Conservation (phyloP, 2,113 vertebrate species). For the Notarius lentiginosus region DNA sequence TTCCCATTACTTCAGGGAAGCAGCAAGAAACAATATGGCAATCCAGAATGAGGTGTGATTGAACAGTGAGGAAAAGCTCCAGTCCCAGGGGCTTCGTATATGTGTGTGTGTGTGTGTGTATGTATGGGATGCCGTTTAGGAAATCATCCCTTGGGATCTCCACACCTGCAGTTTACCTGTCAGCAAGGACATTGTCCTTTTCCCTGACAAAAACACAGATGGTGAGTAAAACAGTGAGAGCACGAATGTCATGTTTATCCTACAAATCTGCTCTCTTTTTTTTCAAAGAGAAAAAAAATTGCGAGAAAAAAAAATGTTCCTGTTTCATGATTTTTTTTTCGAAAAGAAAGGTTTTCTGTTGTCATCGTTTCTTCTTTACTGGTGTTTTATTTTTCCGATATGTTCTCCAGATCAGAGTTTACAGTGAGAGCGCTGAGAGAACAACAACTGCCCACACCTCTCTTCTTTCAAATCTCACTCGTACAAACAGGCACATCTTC, state of each 20-base stretch:
- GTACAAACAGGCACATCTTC: slow-evolving; percentile 23
- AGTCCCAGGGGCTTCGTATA: slow-evolving; percentile 39
- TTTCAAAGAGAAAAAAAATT: neutral
- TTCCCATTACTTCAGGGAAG: slow-evolving; percentile 62
- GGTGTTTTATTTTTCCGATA: neutral
- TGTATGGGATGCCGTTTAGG: slow-evolving; percentile 44
- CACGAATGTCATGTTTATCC: slow-evolving; percentile 10
- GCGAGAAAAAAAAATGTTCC: neutral
- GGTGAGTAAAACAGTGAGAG: slow-evolving; percentile 36
- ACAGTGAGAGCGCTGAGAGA: slow-evolving; percentile 39
- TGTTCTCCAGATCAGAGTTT: slow-evolving; percentile 46
- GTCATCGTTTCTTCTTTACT: neutral
- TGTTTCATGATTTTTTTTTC: neutral
- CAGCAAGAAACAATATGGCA: slow-evolving; percentile 37
- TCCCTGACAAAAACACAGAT: slow-evolving; percentile 34
- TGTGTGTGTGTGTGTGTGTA: slow-evolving; percentile 30
- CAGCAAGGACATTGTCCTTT: slow-evolving; percentile 46
- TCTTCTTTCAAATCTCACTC: slow-evolving; percentile 31
- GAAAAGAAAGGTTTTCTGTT: neutral
- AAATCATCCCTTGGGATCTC: slow-evolving; percentile 35
- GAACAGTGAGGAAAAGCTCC: slow-evolving; percentile 49
- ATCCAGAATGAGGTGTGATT: slow-evolving; percentile 48
- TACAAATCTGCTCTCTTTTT: slow-evolving; percentile 19
- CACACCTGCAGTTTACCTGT: slow-evolving; percentile 50
- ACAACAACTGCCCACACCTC: slow-evolving; percentile 34